Percentiles rank a stretch among this genome's conserved stretches.
Conservation (phyloP, 2,113 vertebrate genomes). For the Rhinogobius similis region DNA sequence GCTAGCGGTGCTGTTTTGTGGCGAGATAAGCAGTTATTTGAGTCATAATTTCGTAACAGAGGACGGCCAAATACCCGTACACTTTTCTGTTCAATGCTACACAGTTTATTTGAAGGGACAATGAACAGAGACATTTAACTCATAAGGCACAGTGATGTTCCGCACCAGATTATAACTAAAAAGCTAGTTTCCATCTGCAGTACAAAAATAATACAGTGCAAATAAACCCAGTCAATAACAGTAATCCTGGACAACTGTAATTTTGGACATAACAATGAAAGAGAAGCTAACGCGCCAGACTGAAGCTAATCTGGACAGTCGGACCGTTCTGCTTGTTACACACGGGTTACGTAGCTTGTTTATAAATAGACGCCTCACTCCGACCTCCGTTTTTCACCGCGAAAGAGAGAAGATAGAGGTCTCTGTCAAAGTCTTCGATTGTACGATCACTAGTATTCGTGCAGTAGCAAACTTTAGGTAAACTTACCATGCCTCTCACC, state of each 20-base stretch:
- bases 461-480: background rate
- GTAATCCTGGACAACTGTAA: no score
- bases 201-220: no score
- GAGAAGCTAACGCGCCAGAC: background rate
- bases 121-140: no score
- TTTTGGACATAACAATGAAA: background rate
- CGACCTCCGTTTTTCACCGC: background rate
- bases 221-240: no score
- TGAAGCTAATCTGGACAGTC: background rate
- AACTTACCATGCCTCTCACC: conserved; percentile 69
- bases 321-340: conserved; percentile 39
- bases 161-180: no score
- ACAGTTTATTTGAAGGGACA: no score
- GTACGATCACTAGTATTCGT: background rate
- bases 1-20: background rate
- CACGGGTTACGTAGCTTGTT: conserved; percentile 4
- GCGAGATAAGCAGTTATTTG: background rate
- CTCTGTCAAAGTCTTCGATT: background rate
- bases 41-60: background rate
- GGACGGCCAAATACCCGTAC: no score
- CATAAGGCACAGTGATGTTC: no score
- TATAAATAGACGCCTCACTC: conserved; percentile 28
- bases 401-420: background rate
- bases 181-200: no score
- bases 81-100: no score